Evolutionary conservation across 2,113 vertebrate species (phyloP), one percentile per base, ranked within the genome.

Genomic region (Psittacus erithacus): DNA sequence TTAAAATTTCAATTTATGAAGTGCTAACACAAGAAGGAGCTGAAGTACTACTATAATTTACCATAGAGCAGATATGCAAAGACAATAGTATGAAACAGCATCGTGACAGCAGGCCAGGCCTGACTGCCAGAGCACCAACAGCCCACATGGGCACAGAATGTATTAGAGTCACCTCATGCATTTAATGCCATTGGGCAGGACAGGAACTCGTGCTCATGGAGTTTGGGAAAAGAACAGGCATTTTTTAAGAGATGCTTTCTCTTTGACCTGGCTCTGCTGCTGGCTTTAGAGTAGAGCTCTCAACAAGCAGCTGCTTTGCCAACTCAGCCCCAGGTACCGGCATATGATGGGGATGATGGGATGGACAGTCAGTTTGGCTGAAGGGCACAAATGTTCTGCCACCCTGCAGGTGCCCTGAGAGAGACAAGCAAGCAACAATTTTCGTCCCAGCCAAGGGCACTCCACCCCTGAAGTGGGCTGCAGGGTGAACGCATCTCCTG

Each of bases 1-100:
- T 91, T 77, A 43, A 53, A 83, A 92, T n/a, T 78, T 77, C 44
- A 31, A 75, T 89, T 95, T 75, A 95, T 85, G 77, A 93, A 92
- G 73, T 4, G 33, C 50, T 73, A 79, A 88, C 44, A 47, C 39
- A 91, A 69, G n/a, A 92, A 94, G 47, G 62, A 89, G 92, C n/a
- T 14, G 35, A 33, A 94, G 81, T 86, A 95, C 9, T 17, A 5
- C 38, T 65, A 0, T 24, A 60, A 81, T 68, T 88, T 33, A 79
- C 47, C 71, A 50, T 2, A 20, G 64, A 63, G 83, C 44, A 92
- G 90, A 93, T 87, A 68, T 3, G 74, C 57, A 79, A 53, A 95
- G 85, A 57, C 46, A 79, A 53, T 38, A 67, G 57, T 3, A 44
- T 7, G 7, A 86, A 81, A 39, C 20, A 59, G 64, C 49, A 69